A percentile compares a stretch with the other conserved stretches of the same genome.
phyloP scores from a whole-genome alignment of 2,113 vertebrate genomes.

The Sylvilagus bachmani region DNA sequence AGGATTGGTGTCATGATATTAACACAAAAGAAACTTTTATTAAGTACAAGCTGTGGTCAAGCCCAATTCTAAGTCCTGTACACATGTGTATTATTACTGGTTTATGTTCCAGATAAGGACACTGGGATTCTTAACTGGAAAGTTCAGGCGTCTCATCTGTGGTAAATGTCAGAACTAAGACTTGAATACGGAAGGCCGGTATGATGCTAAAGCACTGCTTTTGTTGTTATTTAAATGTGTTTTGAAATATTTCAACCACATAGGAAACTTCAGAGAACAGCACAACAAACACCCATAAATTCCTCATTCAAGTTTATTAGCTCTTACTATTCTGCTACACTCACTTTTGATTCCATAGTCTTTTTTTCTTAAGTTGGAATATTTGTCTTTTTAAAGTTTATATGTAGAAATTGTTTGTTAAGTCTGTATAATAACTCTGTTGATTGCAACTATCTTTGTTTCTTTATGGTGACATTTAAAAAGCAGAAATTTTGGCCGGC shows the following conservation, averaged over 20 bases:
- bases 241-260: conserved; percentile 34
- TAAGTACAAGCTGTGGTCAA: neutral
- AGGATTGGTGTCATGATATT: neutral
- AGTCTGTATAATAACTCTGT: conserved; percentile 5
- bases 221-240: conserved; percentile 43
- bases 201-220: neutral
- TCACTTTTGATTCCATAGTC: neutral
- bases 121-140: conserved; percentile 40
- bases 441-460: neutral
- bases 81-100: neutral
- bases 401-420: conserved; percentile 3
- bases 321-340: conserved; percentile 1
- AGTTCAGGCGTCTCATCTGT: neutral
- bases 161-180: neutral
- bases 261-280: conserved; percentile 40
- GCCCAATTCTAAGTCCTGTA: neutral
- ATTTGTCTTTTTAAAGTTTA: conserved; percentile 30
- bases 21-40: conserved; percentile 39
- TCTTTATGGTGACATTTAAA: conserved; percentile 24
- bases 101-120: conserved; percentile 25
- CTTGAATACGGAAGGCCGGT: neutral
- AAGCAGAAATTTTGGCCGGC: conserved; percentile 11
- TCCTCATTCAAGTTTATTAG: conserved; percentile 17
- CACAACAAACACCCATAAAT: neutral
- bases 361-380: neutral